Base-by-base conservation (phyloP, 2,888 invertebrate genomes). In the Copidosoma aretas region DNA sequence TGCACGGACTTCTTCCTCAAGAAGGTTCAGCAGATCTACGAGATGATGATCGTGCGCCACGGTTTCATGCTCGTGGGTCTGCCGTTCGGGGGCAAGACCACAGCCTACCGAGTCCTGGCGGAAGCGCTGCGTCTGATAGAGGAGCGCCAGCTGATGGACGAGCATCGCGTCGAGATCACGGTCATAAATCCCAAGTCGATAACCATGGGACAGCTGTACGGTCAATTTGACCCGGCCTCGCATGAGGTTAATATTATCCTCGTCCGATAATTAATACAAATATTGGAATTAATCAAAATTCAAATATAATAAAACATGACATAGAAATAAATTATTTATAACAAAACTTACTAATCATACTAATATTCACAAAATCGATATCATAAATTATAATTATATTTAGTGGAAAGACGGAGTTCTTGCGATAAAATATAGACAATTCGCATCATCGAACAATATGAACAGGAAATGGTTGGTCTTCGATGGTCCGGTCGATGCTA, bases 151-250 rank as follows among this genome's bases (percentile, higher is more conserved):
- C 85, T 89, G 52, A 90, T 92, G 88, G 88, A 89, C 25, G 94
- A 94, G 79, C 90, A 91, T 77, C 87, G 87, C 71, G 93, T 92
- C 0, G 90, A 93, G 74, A 93, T 89, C 79, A 92, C 89, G 0
- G 88, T 94, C 1, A 94, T 95, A 74, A 98, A 97, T 85, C 97
- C 98, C 0, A 98, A 98, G 84, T 91, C 97, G 0, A 93, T 98
- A 67, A 95, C 97, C 0, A 93, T 97, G 92, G 96, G 95, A 0
- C 96, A 97, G 82, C 86, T 98, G 43, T 98, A 97, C 79, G 97
- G 97, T 0, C 93, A 95, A 8, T 32, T 32, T 8, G 32, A 32
- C 8, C 32, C 32, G 32, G 32, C 32, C 32, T 32, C 32, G 32
- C 32, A 32, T 8, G 32, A 32, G n/a, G n/a, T n/a, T n/a, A n/a